Evolutionary conservation across 2,888 invertebrate genomes (phyloP).

Genomic region (Eubasilissa splendida): DNA sequence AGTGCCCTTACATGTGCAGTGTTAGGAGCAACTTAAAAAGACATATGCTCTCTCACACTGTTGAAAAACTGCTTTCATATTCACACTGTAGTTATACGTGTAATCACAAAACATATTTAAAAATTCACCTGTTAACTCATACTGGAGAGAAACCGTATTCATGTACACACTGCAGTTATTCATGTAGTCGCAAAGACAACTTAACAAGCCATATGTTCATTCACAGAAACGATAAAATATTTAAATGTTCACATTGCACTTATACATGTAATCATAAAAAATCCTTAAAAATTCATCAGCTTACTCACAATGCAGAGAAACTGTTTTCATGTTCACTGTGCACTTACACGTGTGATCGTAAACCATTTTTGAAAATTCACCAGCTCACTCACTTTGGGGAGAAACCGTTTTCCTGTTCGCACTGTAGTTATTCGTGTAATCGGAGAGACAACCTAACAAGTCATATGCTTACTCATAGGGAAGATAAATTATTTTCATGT

Average conservation of each 20-base stretch:
- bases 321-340: neutral
- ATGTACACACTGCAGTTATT: too few relatives aligned
- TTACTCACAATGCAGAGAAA: too few relatives aligned
- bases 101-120: neutral
- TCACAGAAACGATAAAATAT: too few relatives aligned
- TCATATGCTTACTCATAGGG: neutral
- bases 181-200: too few relatives aligned
- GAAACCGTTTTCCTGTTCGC: neutral
- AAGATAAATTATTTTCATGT: too few relatives aligned
- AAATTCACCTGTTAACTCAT: neutral
- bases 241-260: neutral
- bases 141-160: too few relatives aligned
- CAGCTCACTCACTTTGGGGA: neutral
- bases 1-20: neutral
- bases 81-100: neutral
- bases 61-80: neutral
- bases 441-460: neutral
- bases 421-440: neutral
- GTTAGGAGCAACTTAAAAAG: neutral
- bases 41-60: neutral
- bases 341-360: neutral
- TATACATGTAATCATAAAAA: neutral
- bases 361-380: neutral
- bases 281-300: neutral
- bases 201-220: too few relatives aligned